Percentiles rank a stretch among this genome's conserved stretches.
Evolutionary conservation across 2,113 vertebrate genomes (phyloP).

Genomic region (Daubentonia madagascariensis): DNA sequence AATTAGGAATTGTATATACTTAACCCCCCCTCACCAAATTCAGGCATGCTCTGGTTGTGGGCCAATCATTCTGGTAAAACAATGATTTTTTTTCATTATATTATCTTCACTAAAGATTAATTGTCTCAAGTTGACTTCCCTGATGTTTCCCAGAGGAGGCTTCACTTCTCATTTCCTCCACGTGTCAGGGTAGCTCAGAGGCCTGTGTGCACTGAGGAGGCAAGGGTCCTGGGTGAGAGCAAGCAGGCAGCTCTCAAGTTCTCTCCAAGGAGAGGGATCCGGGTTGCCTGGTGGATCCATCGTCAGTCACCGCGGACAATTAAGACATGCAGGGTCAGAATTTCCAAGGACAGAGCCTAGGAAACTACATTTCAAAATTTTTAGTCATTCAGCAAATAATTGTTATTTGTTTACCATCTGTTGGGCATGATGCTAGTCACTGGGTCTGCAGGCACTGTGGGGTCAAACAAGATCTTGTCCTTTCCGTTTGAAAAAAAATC

Average conservation of each 20-base stretch:
- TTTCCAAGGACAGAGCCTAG: background rate
- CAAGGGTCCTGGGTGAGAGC: background rate
- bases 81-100: background rate
- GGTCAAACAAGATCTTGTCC: background rate
- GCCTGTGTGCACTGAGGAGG: background rate
- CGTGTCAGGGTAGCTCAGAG: background rate
- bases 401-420: background rate
- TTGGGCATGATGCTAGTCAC: background rate
- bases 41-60: background rate
- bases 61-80: background rate
- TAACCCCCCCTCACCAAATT: background rate
- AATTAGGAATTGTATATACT: background rate
- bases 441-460: background rate
- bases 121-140: background rate
- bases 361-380: background rate
- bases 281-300: background rate
- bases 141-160: background rate
- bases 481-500: too few species aligned
- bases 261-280: background rate
- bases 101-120: background rate
- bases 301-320: background rate
- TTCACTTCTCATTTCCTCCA: constrained; percentile 16
- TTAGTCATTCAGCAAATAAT: background rate
- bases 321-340: constrained; percentile 4
- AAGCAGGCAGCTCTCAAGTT: background rate